Percentiles rank a stretch among this genome's conserved stretches.
Conservation (phyloP, 2,797 vertebrate species). For the Sparidentex hasta region DNA sequence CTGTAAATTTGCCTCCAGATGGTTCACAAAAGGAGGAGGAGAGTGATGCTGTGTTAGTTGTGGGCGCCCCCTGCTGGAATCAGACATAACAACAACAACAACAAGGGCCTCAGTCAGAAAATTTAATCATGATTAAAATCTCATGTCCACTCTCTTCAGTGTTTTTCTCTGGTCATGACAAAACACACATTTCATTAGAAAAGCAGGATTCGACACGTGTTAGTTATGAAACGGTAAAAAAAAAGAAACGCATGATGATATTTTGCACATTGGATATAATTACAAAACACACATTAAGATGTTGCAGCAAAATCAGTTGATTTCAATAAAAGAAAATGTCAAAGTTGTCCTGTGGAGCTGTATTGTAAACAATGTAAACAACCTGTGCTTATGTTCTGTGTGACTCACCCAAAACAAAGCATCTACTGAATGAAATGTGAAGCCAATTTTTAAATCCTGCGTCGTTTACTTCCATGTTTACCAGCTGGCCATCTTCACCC, state of each 20-base stretch:
- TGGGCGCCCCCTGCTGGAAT: slow-evolving; percentile 58
- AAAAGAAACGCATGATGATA: not conserved
- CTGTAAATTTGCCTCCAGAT: not conserved
- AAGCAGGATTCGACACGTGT: not conserved
- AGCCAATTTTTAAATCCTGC: too few relatives aligned
- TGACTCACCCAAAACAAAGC: not conserved
- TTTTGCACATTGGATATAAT: not conserved
- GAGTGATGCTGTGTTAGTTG: not conserved
- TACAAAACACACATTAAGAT: slow-evolving; percentile 9
- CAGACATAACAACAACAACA: slow-evolving; percentile 13
- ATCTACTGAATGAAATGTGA: not conserved
- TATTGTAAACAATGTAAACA: not conserved
- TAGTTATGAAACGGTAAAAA: not conserved
- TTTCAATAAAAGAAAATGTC: not conserved
- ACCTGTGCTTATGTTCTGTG: not conserved
- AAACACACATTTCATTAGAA: slow-evolving; percentile 6
- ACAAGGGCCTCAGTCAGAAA: not conserved
- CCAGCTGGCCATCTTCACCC: not conserved
- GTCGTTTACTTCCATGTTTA: not conserved
- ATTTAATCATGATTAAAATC: slow-evolving; percentile 12
- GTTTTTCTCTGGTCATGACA: not conserved
- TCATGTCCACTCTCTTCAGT: not conserved
- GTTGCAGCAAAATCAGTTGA: not conserved
- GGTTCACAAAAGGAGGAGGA: not conserved
- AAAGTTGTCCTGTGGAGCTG: not conserved